Percentiles rank a stretch among this genome's conserved stretches.
Conservation (phyloP, 2,888 invertebrate genomes). For the Ypsolopha scabrella region DNA sequence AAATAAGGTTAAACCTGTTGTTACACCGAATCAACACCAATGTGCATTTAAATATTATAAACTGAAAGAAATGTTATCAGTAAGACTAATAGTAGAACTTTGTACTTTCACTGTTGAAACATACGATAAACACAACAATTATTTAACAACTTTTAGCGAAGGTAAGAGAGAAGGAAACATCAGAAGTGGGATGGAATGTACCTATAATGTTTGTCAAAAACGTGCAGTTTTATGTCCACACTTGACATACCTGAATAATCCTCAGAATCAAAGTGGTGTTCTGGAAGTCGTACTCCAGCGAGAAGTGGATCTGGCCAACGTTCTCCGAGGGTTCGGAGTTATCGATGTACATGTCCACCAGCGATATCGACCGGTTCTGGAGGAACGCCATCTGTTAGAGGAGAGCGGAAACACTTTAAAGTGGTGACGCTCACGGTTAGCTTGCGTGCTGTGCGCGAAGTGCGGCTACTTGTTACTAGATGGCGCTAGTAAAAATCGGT, state of each 20-base stretch:
- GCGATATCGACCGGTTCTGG: slow-evolving; percentile 89
- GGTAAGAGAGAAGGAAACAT: no score
- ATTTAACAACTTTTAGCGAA: no score
- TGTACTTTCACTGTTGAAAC: no score
- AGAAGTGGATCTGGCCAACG: slow-evolving; percentile 95
- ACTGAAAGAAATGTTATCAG: no score
- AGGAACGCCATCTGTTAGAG: slow-evolving; percentile 76
- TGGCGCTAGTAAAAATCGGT: slow-evolving; percentile 1
- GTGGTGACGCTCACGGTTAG: slow-evolving; percentile 14
- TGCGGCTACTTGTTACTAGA: neutral
- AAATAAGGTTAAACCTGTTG: no score
- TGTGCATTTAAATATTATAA: no score
- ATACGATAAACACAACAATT: no score
- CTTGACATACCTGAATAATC: slow-evolving; percentile 82
- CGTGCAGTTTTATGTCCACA: no score
- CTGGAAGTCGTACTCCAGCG: slow-evolving; percentile 93
- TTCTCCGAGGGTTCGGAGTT: slow-evolving; percentile 93
- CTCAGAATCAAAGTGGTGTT: slow-evolving; percentile 91
- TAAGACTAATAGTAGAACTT: no score
- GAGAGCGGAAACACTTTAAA: slow-evolving; percentile 43
- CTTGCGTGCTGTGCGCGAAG: slow-evolving; percentile 7
- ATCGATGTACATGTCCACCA: slow-evolving; percentile 96
- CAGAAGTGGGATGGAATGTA: no score
- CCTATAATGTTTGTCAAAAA: no score
- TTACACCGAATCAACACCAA: no score